A percentile compares a stretch with the other conserved stretches of the same genome.
These are phyloP conservation scores for Isurus oxyrinchus DNA, from an alignment of 2,113 vertebrate species.

Conservation along the genomic window DNA sequence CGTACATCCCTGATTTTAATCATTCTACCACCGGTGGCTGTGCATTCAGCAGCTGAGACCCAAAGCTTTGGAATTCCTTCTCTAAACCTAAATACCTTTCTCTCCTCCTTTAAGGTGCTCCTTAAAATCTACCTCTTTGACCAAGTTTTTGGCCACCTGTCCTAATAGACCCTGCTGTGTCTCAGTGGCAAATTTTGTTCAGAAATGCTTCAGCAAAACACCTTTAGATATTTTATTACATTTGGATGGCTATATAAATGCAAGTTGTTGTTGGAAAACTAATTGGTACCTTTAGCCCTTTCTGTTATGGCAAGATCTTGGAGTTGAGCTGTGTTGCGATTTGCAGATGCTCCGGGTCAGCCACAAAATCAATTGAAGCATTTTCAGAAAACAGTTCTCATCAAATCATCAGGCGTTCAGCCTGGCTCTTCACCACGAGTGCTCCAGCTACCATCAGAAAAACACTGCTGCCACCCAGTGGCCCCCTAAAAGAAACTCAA, in stretches of 20 bases:
- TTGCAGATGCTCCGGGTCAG: not conserved
- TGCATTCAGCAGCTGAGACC: not conserved
- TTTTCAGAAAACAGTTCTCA: not conserved
- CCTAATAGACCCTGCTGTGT: not conserved
- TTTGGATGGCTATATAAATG: not conserved
- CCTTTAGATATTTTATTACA: not conserved
- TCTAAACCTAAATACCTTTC: not conserved
- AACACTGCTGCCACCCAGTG: constrained; percentile 33
- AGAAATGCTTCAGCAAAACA: not conserved
- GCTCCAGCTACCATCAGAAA: not conserved
- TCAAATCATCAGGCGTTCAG: not conserved
- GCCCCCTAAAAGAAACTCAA: not conserved
- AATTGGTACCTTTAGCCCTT: not conserved
- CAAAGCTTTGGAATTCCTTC: not conserved
- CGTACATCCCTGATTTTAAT: not conserved
- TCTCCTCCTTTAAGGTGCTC: too few relatives aligned
- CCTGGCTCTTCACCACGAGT: not conserved
- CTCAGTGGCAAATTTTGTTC: not conserved
- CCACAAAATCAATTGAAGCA: not conserved
- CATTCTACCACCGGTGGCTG: not conserved
- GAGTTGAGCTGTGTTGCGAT: not conserved
- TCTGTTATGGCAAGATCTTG: too few relatives aligned
- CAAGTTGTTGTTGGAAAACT: not conserved
- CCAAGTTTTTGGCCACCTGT: too few relatives aligned
- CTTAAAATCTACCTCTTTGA: too few relatives aligned